Percentiles rank a stretch among this genome's conserved stretches.
Evolutionary conservation across 2,888 invertebrate genomes (phyloP).

Genomic region (Craniophora ligustri): DNA sequence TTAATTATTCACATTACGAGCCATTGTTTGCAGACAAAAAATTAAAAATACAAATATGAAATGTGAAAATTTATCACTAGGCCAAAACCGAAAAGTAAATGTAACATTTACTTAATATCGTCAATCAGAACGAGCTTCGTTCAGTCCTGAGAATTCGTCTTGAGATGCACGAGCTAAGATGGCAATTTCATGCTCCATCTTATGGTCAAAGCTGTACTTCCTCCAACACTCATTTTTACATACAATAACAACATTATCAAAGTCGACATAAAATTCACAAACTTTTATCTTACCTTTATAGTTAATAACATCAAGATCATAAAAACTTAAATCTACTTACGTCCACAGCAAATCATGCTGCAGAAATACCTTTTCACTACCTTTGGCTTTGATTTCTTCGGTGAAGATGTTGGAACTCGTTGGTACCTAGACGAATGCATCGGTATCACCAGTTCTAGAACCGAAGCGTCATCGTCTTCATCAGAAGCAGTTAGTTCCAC

Average conservation of each 20-base stretch:
- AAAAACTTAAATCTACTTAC: constrained; percentile 60
- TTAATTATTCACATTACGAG: neutral
- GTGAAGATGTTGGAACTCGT: constrained; percentile 71
- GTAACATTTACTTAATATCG: too few relatives aligned
- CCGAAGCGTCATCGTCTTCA: constrained; percentile 81
- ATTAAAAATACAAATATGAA: too few relatives aligned
- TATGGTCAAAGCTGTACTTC: neutral
- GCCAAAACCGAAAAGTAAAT: too few relatives aligned
- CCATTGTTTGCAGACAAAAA: too few relatives aligned
- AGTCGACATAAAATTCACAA: constrained; percentile 8
- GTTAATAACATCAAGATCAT: constrained; percentile 45
- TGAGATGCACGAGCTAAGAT: too few relatives aligned
- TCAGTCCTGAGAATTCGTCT: too few relatives aligned
- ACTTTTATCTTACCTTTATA: constrained; percentile 14
- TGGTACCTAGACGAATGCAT: constrained; percentile 70
- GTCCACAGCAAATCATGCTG: constrained; percentile 68
- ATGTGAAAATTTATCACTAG: too few relatives aligned
- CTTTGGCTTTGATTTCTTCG: constrained; percentile 62
- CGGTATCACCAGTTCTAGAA: constrained; percentile 81
- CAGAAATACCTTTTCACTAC: constrained; percentile 56
- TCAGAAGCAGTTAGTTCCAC: constrained; percentile 83
- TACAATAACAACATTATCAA: constrained; percentile 24
- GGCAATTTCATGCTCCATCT: too few relatives aligned
- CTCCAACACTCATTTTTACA: constrained; percentile 1
- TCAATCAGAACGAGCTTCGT: too few relatives aligned